Conservation (phyloP, 2,888 invertebrate species). For the Sceliomorpha sp. region DNA sequence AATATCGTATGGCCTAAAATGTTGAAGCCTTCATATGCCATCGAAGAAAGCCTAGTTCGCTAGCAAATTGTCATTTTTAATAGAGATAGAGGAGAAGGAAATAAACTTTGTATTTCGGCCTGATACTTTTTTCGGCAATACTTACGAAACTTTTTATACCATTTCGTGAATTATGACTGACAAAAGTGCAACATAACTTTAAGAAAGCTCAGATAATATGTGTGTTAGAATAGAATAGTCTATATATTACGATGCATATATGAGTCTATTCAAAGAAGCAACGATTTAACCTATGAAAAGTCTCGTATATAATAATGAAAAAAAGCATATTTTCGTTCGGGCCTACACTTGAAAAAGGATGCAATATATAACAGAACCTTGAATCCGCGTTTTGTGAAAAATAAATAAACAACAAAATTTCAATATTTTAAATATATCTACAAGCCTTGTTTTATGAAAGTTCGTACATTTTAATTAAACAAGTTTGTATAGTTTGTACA, state of each 20-base stretch:
- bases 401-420: conserved; percentile 24
- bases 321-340: too few species aligned
- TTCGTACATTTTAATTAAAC: conserved; percentile 36
- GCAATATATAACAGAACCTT: conserved; percentile 6
- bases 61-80: conserved; percentile 18
- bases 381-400: background rate
- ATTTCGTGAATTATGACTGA: conserved; percentile 28
- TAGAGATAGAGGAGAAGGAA: conserved; percentile 9
- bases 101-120: conserved; percentile 5
- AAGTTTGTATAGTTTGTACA: conserved; percentile 43
- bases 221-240: conserved; percentile 32
- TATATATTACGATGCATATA: conserved; percentile 21
- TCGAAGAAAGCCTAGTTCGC: conserved; percentile 24
- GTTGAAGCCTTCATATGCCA: conserved; percentile 34
- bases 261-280: conserved; percentile 3
- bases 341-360: background rate
- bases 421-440: too few species aligned
- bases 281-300: background rate
- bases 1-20: conserved; percentile 2
- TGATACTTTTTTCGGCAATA: conserved; percentile 42
- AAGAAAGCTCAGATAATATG: conserved; percentile 35
- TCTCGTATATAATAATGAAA: background rate
- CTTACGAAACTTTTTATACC: conserved; percentile 38
- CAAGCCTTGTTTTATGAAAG: conserved; percentile 43
- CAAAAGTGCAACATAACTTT: conserved; percentile 30